Conservation (phyloP, 2,888 invertebrate genomes). For the Psylliodes chrysocephalus region DNA sequence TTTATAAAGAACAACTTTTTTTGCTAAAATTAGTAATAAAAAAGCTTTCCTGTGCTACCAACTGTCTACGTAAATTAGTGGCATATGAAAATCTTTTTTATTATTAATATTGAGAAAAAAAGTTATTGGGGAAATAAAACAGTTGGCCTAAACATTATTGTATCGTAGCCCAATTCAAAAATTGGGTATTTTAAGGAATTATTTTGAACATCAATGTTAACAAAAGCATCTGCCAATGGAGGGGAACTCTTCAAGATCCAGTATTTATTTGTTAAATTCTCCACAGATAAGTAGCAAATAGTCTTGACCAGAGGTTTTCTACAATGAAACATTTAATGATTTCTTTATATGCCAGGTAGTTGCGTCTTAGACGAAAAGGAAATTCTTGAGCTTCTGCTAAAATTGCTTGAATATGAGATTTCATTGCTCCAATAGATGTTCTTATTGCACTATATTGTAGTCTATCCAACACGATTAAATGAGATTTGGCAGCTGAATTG, state of each 20-base stretch:
- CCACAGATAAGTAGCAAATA: not conserved
- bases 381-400: constrained; percentile 4
- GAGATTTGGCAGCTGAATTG: constrained; percentile 3
- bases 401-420: constrained; percentile 15
- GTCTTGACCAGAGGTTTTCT: not conserved
- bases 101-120: no score
- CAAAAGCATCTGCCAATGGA: not conserved
- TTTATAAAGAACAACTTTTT: no score
- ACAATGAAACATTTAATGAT: not conserved
- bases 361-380: not conserved
- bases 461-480: not conserved
- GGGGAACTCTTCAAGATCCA: not conserved
- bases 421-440: constrained; percentile 11
- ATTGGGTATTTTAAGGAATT: no score
- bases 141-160: no score
- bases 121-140: no score
- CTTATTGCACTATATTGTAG: constrained; percentile 1
- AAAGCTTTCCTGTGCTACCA: no score
- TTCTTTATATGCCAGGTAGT: not conserved
- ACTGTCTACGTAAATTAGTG: no score
- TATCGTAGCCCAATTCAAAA: no score
- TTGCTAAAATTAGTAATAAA: no score
- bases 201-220: not conserved
- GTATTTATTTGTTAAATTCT: not conserved
- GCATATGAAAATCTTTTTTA: no score